phyloP scores from a whole-genome alignment of 2,888 invertebrate species.

The Orgyia antiqua region DNA sequence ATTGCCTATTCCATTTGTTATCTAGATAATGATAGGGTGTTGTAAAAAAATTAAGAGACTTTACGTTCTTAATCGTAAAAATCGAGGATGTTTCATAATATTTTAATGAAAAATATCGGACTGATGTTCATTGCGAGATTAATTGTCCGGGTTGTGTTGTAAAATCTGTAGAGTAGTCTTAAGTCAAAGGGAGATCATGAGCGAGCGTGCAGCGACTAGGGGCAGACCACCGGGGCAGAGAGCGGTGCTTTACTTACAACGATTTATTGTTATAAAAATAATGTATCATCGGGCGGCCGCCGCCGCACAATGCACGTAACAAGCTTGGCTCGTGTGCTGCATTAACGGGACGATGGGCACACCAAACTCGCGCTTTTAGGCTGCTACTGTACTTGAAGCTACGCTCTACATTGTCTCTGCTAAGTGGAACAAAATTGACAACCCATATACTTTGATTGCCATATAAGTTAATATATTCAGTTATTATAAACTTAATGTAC shows the following conservation, averaged over 20 bases:
- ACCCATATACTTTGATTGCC: too few relatives aligned
- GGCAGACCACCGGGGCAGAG: slow-evolving; percentile 63
- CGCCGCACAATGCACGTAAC: slow-evolving; percentile 68
- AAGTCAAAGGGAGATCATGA: slow-evolving; percentile 28
- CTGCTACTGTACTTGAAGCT: slow-evolving; percentile 19
- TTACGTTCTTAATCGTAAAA: slow-evolving; percentile 13
- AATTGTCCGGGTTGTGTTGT: slow-evolving; percentile 18
- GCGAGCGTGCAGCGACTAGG: slow-evolving; percentile 34
- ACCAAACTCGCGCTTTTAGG: slow-evolving; percentile 28
- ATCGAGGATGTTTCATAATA: slow-evolving; percentile 12
- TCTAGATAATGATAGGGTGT: slow-evolving; percentile 28
- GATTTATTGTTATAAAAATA: slow-evolving; percentile 79
- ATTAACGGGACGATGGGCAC: slow-evolving; percentile 48
- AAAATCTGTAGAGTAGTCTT: slow-evolving; percentile 21
- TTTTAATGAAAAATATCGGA: slow-evolving; percentile 12
- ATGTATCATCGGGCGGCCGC: slow-evolving; percentile 68
- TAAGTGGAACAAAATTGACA: too few relatives aligned
- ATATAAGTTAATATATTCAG: too few relatives aligned
- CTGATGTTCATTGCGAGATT: slow-evolving; percentile 21
- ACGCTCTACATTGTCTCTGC: slow-evolving; percentile 3
- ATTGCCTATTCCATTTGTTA: slow-evolving; percentile 33
- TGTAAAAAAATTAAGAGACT: slow-evolving; percentile 16
- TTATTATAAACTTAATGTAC: too few relatives aligned
- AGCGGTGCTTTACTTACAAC: slow-evolving; percentile 71
- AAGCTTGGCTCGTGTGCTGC: slow-evolving; percentile 56